Percentiles rank a stretch among this genome's conserved stretches.
Evolutionary conservation across 2,113 vertebrate genomes (phyloP).

Genomic region (Meleagris gallopavo): DNA sequence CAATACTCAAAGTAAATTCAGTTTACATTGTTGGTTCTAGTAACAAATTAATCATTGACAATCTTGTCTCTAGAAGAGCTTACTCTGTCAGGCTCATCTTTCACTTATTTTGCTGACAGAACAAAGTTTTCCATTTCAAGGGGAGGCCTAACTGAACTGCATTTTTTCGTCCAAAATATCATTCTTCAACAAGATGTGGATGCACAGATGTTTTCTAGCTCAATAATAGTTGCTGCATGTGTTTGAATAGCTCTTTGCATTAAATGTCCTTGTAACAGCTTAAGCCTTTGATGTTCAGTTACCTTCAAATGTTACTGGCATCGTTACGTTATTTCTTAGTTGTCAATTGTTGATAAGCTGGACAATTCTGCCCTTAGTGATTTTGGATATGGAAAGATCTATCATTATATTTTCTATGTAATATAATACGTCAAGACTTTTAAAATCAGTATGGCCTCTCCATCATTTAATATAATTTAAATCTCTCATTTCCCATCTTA

Average conservation of each 20-base stretch:
- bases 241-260: not conserved
- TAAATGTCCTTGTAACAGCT: not conserved
- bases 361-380: not conserved
- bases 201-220: not conserved
- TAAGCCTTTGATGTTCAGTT: not conserved
- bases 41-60: conserved; percentile 54
- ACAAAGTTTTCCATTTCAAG: conserved; percentile 13
- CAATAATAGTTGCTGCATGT: not conserved
- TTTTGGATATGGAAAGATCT: not conserved
- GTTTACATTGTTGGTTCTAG: not conserved
- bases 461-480: conserved; percentile 38
- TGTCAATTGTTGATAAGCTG: not conserved
- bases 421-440: conserved; percentile 21
- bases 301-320: not conserved
- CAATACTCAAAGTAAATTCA: conserved; percentile 6
- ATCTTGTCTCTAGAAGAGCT: conserved; percentile 16
- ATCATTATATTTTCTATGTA: not conserved
- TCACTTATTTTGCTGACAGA: not conserved
- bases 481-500: conserved; percentile 30
- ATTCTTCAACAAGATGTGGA: not conserved
- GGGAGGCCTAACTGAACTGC: not conserved
- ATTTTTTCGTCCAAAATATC: not conserved
- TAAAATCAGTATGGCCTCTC: not conserved
- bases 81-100: conserved; percentile 17
- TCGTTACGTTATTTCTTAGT: not conserved